Evolutionary conservation across 2,113 vertebrate species (phyloP).

Genomic region (Cynoglossus semilaevis): DNA sequence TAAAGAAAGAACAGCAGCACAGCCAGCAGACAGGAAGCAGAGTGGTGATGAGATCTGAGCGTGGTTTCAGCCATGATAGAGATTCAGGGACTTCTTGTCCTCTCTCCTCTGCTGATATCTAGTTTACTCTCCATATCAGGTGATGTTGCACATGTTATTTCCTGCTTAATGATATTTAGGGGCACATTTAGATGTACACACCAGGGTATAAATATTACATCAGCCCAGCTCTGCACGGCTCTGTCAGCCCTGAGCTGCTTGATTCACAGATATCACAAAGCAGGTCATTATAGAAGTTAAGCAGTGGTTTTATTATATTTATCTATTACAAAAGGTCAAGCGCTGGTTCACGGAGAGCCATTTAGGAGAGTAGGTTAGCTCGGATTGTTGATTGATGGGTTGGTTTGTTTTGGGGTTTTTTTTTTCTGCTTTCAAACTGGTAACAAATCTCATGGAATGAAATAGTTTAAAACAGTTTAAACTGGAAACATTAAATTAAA

Average conservation of each 20-base stretch:
- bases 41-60: constrained; percentile 22
- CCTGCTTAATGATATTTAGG: constrained; percentile 56
- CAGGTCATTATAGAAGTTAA: constrained; percentile 9
- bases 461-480: no score
- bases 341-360: no score
- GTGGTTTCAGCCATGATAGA: constrained; percentile 14
- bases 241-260: not conserved
- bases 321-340: not conserved
- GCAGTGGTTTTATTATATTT: constrained; percentile 12
- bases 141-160: constrained; percentile 43
- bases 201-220: constrained; percentile 45
- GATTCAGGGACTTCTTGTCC: constrained; percentile 27
- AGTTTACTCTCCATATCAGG: constrained; percentile 33
- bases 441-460: no score
- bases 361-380: no score
- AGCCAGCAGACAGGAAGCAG: constrained; percentile 28
- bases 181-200: constrained; percentile 51
- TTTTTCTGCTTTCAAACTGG: no score
- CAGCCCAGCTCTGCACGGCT: constrained; percentile 11
- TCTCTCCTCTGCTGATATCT: constrained; percentile 16
- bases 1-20: not conserved
- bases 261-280: constrained; percentile 6
- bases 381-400: no score
- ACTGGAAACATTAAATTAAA: no score
- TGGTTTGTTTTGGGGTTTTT: no score